Conservation (phyloP, 1,140 invertebrate genomes). For the Pseudobourletiella spinata region DNA sequence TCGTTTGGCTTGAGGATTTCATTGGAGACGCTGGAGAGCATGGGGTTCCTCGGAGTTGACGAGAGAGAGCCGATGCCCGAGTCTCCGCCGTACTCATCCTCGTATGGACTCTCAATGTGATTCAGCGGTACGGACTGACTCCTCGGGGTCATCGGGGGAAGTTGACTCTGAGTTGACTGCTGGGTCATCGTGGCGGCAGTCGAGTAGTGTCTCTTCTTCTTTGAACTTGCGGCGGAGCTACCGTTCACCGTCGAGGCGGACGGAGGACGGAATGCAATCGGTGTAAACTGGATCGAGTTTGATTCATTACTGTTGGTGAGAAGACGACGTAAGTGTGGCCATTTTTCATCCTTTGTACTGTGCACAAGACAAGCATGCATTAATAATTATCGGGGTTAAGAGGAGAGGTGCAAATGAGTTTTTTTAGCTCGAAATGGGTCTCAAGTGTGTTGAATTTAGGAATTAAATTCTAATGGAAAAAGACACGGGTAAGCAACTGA, state of each 20-base stretch:
- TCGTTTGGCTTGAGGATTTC: slow-evolving; percentile 7
- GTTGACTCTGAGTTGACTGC: slow-evolving; percentile 6
- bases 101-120: slow-evolving; percentile 12
- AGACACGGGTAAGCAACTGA: no score
- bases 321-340: slow-evolving; percentile 15
- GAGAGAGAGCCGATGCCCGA: slow-evolving; percentile 16
- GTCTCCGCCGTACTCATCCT: slow-evolving; percentile 18
- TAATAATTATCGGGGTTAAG: no score
- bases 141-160: slow-evolving; percentile 11
- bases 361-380: no score
- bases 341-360: slow-evolving; percentile 21
- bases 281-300: slow-evolving; percentile 4
- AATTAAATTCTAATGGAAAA: no score
- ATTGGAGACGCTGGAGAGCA: slow-evolving; percentile 10
- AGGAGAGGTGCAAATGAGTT: no score
- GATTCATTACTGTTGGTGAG: slow-evolving; percentile 8
- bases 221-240: background rate
- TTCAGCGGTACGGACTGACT: slow-evolving; percentile 15
- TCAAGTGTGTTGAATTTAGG: no score
- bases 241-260: background rate
- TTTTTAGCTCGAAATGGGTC: no score
- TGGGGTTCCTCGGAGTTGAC: slow-evolving; percentile 11
- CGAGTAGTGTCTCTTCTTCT: slow-evolving; percentile 16
- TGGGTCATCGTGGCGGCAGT: slow-evolving; percentile 13
- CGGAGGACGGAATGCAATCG: slow-evolving; percentile 14